These are phyloP conservation scores for Ptychoptera contaminata DNA, from an alignment of 2,888 invertebrate genomes.

Conservation along the genomic window DNA sequence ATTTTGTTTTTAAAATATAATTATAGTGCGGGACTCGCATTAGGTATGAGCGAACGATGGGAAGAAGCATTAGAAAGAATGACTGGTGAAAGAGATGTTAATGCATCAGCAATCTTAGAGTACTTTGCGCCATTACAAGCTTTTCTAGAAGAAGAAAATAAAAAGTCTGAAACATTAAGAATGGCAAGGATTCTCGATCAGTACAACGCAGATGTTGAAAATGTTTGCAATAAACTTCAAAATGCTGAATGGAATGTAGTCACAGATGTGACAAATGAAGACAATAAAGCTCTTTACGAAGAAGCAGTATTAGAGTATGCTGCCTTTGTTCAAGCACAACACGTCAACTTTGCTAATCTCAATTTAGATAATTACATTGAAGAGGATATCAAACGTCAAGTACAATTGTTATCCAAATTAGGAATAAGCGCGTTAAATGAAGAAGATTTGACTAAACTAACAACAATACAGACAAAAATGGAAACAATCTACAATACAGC, in stretches of 20 bases:
- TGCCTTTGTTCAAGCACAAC: conserved; percentile 28
- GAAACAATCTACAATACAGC: conserved; percentile 23
- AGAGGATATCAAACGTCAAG: conserved; percentile 27
- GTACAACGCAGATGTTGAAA: conserved; percentile 1
- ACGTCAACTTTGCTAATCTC: conserved; percentile 27
- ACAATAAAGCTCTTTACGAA: conserved; percentile 18
- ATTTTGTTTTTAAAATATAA: too few relatives aligned
- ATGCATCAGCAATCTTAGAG: conserved; percentile 38
- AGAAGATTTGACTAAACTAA: conserved; percentile 19
- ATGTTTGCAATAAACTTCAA: conserved; percentile 1
- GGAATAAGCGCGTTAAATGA: conserved; percentile 32
- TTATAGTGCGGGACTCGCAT: conserved; percentile 29
- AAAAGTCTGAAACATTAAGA: conserved; percentile 14
- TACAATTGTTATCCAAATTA: conserved; percentile 30
- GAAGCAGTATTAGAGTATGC: conserved; percentile 9
- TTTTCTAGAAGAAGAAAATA: conserved; percentile 39
- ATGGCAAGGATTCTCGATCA: neutral
- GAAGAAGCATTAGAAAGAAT: conserved; percentile 43
- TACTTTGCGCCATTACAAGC: conserved; percentile 42
- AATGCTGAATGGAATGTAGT: conserved; percentile 6
- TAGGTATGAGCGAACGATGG: conserved; percentile 39
- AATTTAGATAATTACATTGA: conserved; percentile 27
- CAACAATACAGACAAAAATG: conserved; percentile 15
- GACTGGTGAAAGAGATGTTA: conserved; percentile 43
- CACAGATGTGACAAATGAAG: conserved; percentile 16